Percentiles rank a stretch among this genome's conserved stretches.
phyloP scores from a whole-genome alignment of 1,140 invertebrate species.

The Triops cancriformis region DNA sequence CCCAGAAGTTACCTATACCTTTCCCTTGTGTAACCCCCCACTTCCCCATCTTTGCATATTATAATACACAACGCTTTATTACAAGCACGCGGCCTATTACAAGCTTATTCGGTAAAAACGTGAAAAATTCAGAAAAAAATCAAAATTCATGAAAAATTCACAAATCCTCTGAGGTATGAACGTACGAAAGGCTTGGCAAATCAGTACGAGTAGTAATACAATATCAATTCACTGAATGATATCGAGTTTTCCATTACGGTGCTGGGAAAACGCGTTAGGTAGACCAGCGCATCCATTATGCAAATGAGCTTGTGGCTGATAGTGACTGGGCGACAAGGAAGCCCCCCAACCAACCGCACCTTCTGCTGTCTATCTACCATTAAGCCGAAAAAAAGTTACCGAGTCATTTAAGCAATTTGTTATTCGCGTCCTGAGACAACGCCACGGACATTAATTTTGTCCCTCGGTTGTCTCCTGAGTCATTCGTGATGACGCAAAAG shows the following conservation, averaged over 20 bases:
- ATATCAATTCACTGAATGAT: too few species aligned
- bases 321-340: not conserved
- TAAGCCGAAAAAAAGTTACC: not conserved
- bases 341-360: not conserved
- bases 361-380: not conserved
- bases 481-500: not conserved
- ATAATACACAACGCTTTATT: conserved; percentile 11
- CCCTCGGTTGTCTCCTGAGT: not conserved
- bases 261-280: not conserved
- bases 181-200: too few species aligned
- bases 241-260: too few species aligned
- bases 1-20: not conserved
- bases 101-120: too few species aligned
- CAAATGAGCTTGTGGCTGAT: not conserved
- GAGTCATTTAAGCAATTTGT: conserved; percentile 10
- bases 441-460: conserved; percentile 10
- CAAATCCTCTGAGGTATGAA: too few species aligned
- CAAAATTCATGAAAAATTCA: too few species aligned
- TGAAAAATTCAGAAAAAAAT: too few species aligned
- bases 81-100: not conserved
- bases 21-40: not conserved
- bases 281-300: not conserved
- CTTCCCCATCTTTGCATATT: not conserved
- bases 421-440: conserved; percentile 1
- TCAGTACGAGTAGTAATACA: too few species aligned